These are phyloP conservation scores for Dreissena polymorpha DNA, from an alignment of 1,140 invertebrate species.

Conservation along the genomic window DNA sequence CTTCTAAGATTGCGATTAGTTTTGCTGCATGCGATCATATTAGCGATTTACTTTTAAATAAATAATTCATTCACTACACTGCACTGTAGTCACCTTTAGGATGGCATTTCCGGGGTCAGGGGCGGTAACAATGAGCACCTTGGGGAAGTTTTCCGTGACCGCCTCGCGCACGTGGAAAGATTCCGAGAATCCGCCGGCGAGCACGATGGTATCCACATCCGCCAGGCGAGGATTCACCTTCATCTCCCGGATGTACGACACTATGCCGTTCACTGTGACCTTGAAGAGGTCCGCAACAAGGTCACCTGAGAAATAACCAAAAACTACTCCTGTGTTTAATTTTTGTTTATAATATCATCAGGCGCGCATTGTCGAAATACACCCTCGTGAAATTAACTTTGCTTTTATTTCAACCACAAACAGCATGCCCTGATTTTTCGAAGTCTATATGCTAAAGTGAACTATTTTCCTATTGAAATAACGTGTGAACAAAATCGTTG, in stretches of 20 bases:
- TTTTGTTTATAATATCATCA: no score
- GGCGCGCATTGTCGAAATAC: background rate
- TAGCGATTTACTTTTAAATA: background rate
- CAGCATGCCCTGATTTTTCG: no score
- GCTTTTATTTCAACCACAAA: background rate
- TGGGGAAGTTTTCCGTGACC: conserved; percentile 25
- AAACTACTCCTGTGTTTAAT: no score
- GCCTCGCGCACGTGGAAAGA: conserved; percentile 4
- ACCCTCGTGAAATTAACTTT: background rate
- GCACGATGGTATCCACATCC: conserved; percentile 31
- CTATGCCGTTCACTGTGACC: conserved; percentile 32
- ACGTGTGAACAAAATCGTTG: no score
- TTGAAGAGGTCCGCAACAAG: conserved; percentile 22
- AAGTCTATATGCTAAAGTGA: no score
- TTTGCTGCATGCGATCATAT: background rate
- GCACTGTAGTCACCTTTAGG: conserved; percentile 16
- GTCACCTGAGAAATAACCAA: conserved; percentile 16
- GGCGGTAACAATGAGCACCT: conserved; percentile 25
- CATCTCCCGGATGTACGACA: conserved; percentile 35
- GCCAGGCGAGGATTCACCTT: background rate
- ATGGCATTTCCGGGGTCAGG: conserved; percentile 39
- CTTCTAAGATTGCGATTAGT: background rate
- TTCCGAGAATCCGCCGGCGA: conserved; percentile 46
- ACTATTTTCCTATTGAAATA: no score
- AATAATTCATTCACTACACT: background rate